These are phyloP conservation scores for Nephrotoma flavescens DNA, from an alignment of 2,888 invertebrate species.

Conservation along the genomic window DNA sequence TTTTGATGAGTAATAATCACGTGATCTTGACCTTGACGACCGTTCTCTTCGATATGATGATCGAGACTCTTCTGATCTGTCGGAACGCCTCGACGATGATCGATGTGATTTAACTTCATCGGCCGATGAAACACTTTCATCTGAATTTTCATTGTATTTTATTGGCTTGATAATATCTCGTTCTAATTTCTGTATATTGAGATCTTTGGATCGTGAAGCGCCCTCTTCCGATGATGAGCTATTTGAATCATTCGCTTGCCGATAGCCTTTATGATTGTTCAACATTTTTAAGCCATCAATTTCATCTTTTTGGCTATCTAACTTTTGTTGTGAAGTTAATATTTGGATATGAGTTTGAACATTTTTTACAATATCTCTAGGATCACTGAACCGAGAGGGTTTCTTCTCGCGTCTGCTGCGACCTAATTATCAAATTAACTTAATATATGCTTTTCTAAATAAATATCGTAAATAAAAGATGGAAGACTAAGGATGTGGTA, in stretches of 20 bases:
- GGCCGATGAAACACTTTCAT: neutral
- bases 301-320: neutral
- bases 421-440: slow-evolving; percentile 4
- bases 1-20: slow-evolving; percentile 1
- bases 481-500: neutral
- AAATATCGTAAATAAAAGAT: neutral
- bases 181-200: neutral
- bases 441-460: neutral
- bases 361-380: slow-evolving; percentile 19
- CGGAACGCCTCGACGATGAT: slow-evolving; percentile 1
- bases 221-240: neutral
- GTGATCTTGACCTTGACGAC: slow-evolving; percentile 2
- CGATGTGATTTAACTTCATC: neutral
- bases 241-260: neutral
- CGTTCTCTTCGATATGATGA: neutral
- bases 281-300: neutral
- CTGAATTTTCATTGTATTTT: slow-evolving; percentile 3
- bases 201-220: neutral
- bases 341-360: slow-evolving; percentile 4
- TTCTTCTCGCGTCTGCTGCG: slow-evolving; percentile 22
- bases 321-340: neutral
- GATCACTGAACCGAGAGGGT: slow-evolving; percentile 29
- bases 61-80: neutral
- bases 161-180: neutral
- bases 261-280: neutral